Conservation (phyloP, 2,113 vertebrate genomes). For the Ageneiosus marmoratus region DNA sequence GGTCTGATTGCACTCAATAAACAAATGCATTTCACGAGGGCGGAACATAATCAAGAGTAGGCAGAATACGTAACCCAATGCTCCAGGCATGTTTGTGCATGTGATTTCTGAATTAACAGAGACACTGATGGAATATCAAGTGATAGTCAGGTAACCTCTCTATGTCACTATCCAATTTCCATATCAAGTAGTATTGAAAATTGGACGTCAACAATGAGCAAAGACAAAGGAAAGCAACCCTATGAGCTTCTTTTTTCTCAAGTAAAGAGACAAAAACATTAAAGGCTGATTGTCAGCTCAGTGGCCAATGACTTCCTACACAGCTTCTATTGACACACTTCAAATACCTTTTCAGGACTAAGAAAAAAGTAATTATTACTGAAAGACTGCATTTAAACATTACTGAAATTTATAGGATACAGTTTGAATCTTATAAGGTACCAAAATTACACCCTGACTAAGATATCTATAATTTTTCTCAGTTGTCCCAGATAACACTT, state of each 20-base stretch:
- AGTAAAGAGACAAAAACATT: background rate
- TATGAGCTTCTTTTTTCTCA: background rate
- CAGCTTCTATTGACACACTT: background rate
- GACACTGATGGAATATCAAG: slow-evolving; percentile 53
- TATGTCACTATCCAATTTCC: slow-evolving; percentile 48
- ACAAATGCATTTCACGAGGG: slow-evolving; percentile 47
- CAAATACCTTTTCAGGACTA: slow-evolving; percentile 9
- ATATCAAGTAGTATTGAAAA: slow-evolving; percentile 49
- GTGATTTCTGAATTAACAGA: slow-evolving; percentile 46
- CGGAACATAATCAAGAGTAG: slow-evolving; percentile 57
- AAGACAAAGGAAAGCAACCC: slow-evolving; percentile 27
- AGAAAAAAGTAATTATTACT: slow-evolving; percentile 30
- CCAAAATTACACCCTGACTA: background rate
- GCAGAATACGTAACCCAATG: slow-evolving; percentile 43
- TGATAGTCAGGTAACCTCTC: slow-evolving; percentile 43
- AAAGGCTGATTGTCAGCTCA: slow-evolving; percentile 11
- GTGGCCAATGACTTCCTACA: slow-evolving; percentile 7
- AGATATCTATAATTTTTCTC: background rate
- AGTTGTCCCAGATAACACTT: background rate
- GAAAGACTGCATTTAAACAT: slow-evolving; percentile 5
- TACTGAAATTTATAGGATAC: slow-evolving; percentile 1
- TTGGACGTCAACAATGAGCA: slow-evolving; percentile 54
- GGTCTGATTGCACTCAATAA: slow-evolving; percentile 64
- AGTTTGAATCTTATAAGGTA: slow-evolving; percentile 1
- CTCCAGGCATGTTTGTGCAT: slow-evolving; percentile 42